A percentile compares a stretch with the other conserved stretches of the same genome.
These are phyloP conservation scores for Andinoacara biseriatus DNA, from an alignment of 2,113 vertebrate species.

Conservation along the genomic window DNA sequence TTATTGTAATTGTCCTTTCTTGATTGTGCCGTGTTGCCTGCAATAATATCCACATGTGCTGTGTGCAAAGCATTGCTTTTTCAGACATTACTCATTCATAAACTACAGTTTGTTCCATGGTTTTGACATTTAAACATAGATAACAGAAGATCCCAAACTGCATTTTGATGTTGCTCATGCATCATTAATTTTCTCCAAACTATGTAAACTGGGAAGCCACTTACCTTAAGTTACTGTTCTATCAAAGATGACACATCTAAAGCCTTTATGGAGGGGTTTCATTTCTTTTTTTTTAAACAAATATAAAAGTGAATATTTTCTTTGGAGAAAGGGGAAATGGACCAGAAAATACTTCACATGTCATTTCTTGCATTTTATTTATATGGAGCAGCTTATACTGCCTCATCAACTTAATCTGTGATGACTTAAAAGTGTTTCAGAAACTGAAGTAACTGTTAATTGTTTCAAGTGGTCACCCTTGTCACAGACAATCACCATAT, in stretches of 20 bases:
- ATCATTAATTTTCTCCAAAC: conserved; percentile 31
- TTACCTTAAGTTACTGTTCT: conserved; percentile 12
- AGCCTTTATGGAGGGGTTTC: not conserved
- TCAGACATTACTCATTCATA: conserved; percentile 42
- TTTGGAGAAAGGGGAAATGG: not conserved
- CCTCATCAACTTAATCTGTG: not conserved
- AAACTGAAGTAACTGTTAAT: not conserved
- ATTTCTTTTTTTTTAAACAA: not conserved
- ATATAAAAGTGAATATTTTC: conserved; percentile 2
- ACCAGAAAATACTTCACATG: not conserved
- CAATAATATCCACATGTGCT: not conserved
- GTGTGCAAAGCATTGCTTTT: conserved; percentile 21
- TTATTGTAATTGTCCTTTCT: not conserved
- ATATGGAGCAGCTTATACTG: not conserved
- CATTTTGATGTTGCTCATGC: conserved; percentile 39
- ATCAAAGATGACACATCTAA: not conserved
- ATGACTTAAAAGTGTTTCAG: conserved; percentile 12
- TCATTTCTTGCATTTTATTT: not conserved
- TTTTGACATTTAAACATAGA: conserved; percentile 48
- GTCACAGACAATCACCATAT: conserved; percentile 2
- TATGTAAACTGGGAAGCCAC: not conserved
- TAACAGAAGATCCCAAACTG: conserved; percentile 41
- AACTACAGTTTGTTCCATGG: conserved; percentile 36
- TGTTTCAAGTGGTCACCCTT: conserved; percentile 7
- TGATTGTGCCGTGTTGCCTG: not conserved